phyloP scores from a whole-genome alignment of 2,113 vertebrate genomes.

The Colinus virginianus region DNA sequence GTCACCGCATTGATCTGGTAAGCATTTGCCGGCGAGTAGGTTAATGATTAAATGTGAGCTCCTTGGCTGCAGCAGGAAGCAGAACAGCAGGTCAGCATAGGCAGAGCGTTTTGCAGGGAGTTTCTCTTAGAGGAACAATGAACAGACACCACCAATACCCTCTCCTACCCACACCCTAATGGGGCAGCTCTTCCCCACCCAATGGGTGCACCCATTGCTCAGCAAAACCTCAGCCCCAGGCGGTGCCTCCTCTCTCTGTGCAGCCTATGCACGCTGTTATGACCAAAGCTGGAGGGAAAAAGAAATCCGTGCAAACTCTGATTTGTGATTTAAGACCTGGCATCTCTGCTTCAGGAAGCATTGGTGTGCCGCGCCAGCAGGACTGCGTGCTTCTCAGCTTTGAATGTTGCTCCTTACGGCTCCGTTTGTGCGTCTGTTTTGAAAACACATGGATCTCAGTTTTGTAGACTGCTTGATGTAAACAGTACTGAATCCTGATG shows the following conservation, averaged over 20 bases:
- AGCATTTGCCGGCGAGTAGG: background rate
- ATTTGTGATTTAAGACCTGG: background rate
- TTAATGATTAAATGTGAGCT: background rate
- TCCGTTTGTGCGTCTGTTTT: background rate
- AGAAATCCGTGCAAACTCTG: background rate
- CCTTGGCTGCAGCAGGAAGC: background rate
- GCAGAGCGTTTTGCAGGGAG: background rate
- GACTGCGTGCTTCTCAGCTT: background rate
- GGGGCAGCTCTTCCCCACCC: too few relatives aligned
- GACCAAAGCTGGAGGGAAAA: background rate
- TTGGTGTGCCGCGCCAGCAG: background rate
- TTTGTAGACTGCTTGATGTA: background rate
- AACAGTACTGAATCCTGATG: background rate
- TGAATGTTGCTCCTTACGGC: background rate
- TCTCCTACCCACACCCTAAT: background rate
- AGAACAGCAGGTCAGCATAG: background rate
- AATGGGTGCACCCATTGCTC: background rate
- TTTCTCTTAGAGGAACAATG: background rate
- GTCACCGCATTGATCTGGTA: constrained; percentile 10
- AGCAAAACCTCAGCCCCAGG: background rate
- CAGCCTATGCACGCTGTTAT: too few relatives aligned
- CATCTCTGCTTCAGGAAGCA: background rate
- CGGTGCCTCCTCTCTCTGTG: background rate
- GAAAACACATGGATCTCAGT: background rate
- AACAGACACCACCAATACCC: too few relatives aligned